Evolutionary conservation across 2,888 invertebrate genomes (phyloP).

Genomic region (Stramonita haemastoma): DNA sequence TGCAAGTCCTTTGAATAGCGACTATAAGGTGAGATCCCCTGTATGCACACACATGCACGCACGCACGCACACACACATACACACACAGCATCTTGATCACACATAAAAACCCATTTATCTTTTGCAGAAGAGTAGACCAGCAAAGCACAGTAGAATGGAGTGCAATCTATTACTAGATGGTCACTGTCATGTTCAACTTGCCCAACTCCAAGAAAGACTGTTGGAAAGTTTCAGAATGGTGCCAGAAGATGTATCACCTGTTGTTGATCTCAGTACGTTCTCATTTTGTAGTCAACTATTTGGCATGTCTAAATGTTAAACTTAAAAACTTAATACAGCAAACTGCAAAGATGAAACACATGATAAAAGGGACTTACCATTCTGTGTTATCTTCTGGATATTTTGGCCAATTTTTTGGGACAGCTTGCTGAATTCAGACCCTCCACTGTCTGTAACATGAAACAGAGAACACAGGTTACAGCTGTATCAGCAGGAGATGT

Average conservation of each 20-base stretch:
- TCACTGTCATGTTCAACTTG: too few relatives aligned
- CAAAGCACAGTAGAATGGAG: not conserved
- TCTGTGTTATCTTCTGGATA: slow-evolving; percentile 96
- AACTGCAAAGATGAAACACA: too few relatives aligned
- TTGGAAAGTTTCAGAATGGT: too few relatives aligned
- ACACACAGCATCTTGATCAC: too few relatives aligned
- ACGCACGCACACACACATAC: not conserved
- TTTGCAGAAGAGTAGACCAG: too few relatives aligned
- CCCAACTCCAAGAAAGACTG: too few relatives aligned
- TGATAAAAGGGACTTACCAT: slow-evolving; percentile 84
- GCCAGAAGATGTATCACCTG: too few relatives aligned
- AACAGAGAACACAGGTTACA: not conserved
- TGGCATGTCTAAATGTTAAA: too few relatives aligned
- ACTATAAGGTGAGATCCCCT: not conserved
- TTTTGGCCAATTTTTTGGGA: slow-evolving; percentile 79
- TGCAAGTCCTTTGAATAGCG: not conserved
- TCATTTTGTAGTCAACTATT: not conserved
- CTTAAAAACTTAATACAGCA: not conserved
- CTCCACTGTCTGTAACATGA: slow-evolving; percentile 50
- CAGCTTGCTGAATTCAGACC: slow-evolving; percentile 68
- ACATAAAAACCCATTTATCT: too few relatives aligned
- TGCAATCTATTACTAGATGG: too few relatives aligned
- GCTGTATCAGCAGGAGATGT: too few relatives aligned
- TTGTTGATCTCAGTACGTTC: too few relatives aligned
- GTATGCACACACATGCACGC: not conserved